Percentiles rank a stretch among this genome's conserved stretches.
phyloP scores from a whole-genome alignment of 2,888 invertebrate species.

The Pristionchus exspectatus region DNA sequence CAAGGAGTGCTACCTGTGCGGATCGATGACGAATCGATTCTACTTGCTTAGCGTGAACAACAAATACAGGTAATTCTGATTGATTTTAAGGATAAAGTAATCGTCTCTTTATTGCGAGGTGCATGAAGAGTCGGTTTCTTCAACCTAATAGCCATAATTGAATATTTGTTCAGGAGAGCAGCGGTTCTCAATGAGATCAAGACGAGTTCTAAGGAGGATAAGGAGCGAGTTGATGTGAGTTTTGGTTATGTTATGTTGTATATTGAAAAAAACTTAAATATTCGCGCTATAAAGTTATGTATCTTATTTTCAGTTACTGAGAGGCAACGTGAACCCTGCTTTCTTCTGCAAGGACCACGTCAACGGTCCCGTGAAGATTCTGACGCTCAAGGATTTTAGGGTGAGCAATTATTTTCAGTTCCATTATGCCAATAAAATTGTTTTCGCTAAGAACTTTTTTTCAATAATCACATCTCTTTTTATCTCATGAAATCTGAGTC shows the following conservation, averaged over 20 bases:
- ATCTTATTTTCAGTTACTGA: not conserved
- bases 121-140: too few relatives aligned
- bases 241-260: too few relatives aligned
- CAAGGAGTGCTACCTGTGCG: not conserved
- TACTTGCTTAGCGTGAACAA: not conserved
- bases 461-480: not conserved
- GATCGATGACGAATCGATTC: not conserved
- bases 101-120: too few relatives aligned
- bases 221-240: not conserved
- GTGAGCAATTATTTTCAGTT: not conserved
- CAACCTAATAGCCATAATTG: too few relatives aligned
- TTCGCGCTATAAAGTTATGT: not conserved
- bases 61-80: not conserved
- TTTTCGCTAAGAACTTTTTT: too few relatives aligned
- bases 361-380: not conserved
- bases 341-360: not conserved
- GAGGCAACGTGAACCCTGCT: not conserved
- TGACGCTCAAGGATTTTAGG: not conserved
- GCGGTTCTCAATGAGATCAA: not conserved
- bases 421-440: too few relatives aligned
- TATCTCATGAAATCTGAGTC: not conserved
- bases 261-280: too few relatives aligned
- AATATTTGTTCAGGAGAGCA: not conserved
- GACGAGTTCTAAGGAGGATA: not conserved
- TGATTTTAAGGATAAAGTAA: too few relatives aligned